Conservation (phyloP, 2,797 vertebrate genomes). For the Pangasius djambal region DNA sequence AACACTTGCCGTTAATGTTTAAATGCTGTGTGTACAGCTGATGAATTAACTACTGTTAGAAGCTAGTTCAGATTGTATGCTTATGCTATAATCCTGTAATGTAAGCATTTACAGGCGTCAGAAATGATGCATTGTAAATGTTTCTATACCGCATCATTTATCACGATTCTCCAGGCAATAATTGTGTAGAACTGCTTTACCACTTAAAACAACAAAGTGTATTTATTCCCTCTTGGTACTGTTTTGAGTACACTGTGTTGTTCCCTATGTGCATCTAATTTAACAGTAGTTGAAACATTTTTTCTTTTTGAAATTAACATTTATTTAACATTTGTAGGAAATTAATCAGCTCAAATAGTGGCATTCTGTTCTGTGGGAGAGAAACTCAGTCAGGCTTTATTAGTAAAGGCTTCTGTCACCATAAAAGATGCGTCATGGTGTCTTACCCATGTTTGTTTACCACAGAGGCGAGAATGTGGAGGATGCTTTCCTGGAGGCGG, state of each 20-base stretch:
- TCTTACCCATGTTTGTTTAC: background rate
- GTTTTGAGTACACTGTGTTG: background rate
- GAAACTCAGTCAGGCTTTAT: background rate
- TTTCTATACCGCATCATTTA: background rate
- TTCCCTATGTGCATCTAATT: too few relatives aligned
- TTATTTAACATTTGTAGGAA: too few relatives aligned
- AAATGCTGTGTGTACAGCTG: background rate
- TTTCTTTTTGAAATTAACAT: too few relatives aligned
- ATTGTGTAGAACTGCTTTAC: too few relatives aligned
- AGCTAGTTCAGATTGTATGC: too few relatives aligned
- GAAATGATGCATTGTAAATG: background rate
- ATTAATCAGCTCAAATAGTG: too few relatives aligned
- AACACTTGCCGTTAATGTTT: background rate
- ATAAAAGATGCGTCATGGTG: background rate
- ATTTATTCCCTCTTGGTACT: background rate
- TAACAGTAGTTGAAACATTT: too few relatives aligned
- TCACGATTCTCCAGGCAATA: background rate
- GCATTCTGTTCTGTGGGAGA: background rate
- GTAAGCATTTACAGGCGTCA: background rate
- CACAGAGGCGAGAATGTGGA: conserved; percentile 88
- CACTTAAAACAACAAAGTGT: too few relatives aligned
- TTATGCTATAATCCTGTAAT: background rate
- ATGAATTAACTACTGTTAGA: too few relatives aligned
- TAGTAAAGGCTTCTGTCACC: background rate
- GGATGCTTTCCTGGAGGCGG: conserved; percentile 89